Percentiles rank a stretch among this genome's conserved stretches.
These are phyloP conservation scores for Falco rusticolus DNA, from an alignment of 2,797 vertebrate genomes.

Conservation along the genomic window DNA sequence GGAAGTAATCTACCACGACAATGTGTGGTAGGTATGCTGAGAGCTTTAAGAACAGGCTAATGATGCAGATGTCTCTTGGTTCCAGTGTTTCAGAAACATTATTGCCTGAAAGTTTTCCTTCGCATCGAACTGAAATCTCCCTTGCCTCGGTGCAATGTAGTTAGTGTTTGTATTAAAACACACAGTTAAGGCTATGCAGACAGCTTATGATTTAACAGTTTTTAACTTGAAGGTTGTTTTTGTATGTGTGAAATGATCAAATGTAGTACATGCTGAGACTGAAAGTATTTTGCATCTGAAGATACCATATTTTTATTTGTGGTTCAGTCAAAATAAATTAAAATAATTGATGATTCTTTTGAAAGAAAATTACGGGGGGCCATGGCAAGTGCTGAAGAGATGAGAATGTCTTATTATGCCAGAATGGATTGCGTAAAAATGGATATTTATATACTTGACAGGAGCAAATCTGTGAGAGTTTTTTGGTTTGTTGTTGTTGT, in stretches of 20 bases:
- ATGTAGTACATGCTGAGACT: not conserved
- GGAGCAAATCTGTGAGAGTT: not conserved
- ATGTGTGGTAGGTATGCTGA: not conserved
- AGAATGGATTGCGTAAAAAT: slow-evolving; percentile 15
- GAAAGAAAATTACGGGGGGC: slow-evolving; percentile 21
- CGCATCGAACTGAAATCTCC: accelerated
- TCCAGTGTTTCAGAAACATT: not conserved
- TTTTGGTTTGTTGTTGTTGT: not conserved
- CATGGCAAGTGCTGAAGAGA: not conserved
- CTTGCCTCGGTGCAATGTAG: not conserved
- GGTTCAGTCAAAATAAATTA: slow-evolving; percentile 38
- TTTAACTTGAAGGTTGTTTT: not conserved
- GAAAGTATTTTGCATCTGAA: slow-evolving; percentile 7
- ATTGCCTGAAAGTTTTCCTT: not conserved
- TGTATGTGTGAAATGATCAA: not conserved
- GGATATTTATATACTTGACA: not conserved
- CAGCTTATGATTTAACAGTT: not conserved
- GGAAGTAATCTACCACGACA: too few species aligned
- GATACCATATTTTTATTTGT: slow-evolving; percentile 31
- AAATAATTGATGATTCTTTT: slow-evolving; percentile 30
- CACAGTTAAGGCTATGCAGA: not conserved
- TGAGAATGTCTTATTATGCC: not conserved
- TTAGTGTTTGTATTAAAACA: not conserved
- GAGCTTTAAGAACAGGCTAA: not conserved
- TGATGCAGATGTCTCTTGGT: not conserved